These are phyloP conservation scores for Capitulum mitella DNA, from an alignment of 2,888 invertebrate species.

Conservation along the genomic window DNA sequence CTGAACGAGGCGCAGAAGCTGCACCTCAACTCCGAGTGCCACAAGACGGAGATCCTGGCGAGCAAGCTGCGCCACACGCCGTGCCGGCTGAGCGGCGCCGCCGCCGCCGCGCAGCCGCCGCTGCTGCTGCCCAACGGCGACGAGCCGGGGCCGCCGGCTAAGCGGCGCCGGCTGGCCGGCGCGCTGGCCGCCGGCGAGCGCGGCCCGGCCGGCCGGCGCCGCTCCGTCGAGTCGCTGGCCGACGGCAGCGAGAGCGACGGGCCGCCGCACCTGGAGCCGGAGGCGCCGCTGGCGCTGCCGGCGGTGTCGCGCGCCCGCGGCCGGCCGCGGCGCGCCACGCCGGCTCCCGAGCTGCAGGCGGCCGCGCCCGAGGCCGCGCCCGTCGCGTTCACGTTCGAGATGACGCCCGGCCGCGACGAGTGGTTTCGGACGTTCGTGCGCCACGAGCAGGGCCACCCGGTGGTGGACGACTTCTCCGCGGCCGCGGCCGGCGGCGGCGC, in stretches of 20 bases:
- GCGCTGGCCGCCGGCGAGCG: neutral
- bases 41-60: neutral
- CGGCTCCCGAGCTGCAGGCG: neutral
- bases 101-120: neutral
- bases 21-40: slow-evolving; percentile 9
- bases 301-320: neutral
- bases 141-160: neutral
- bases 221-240: neutral
- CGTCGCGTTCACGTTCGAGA: neutral
- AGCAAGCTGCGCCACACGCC: slow-evolving; percentile 8
- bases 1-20: slow-evolving; percentile 8
- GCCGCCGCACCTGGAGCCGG: slow-evolving; percentile 11
- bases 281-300: neutral
- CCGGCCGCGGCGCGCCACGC: neutral
- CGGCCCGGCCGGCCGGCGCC: neutral
- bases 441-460: neutral
- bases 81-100: slow-evolving; percentile 5
- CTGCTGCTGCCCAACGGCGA: neutral
- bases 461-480: neutral
- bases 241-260: slow-evolving; percentile 11
- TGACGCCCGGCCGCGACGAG: neutral
- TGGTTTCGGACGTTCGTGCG: slow-evolving; percentile 10
- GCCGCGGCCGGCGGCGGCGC: neutral
- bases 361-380: neutral
- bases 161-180: neutral